A percentile compares a stretch with the other conserved stretches of the same genome.
These are phyloP conservation scores for Xenopus borealis DNA, from an alignment of 2,113 vertebrate species.

Conservation along the genomic window DNA sequence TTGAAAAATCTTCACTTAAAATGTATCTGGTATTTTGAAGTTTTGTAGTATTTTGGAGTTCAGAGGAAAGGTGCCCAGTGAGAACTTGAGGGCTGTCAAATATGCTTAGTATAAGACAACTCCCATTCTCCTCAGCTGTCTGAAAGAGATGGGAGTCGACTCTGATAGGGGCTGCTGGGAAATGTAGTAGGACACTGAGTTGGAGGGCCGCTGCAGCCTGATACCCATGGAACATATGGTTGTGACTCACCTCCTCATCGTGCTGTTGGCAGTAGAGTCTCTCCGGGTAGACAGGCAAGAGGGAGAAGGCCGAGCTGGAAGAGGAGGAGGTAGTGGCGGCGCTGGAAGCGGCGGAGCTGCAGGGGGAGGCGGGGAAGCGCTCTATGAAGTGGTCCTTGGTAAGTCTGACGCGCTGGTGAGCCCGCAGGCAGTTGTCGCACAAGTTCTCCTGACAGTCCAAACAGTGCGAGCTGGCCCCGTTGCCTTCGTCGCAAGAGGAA, in stretches of 20 bases:
- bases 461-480: slow-evolving; percentile 82
- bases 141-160: too few species aligned
- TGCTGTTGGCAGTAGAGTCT: slow-evolving; percentile 79
- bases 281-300: slow-evolving; percentile 80
- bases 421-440: slow-evolving; percentile 87
- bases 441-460: slow-evolving; percentile 90
- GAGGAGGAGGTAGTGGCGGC: slow-evolving; percentile 40
- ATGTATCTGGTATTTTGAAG: too few species aligned
- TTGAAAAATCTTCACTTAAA: too few species aligned
- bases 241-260: slow-evolving; percentile 70
- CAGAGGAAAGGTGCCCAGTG: too few species aligned
- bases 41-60: too few species aligned
- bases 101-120: too few species aligned
- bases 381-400: slow-evolving; percentile 94
- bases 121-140: too few species aligned
- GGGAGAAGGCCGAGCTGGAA: slow-evolving; percentile 67
- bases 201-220: too few species aligned
- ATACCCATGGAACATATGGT: too few species aligned
- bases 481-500: slow-evolving; percentile 86
- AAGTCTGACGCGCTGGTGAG: slow-evolving; percentile 88
- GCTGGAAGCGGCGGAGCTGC: slow-evolving; percentile 28
- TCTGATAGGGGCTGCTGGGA: too few species aligned
- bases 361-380: slow-evolving; percentile 59
- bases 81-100: too few species aligned
- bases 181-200: too few species aligned